Evolutionary conservation across 2,888 invertebrate genomes (phyloP).

Genomic region (Anorthoa munda): DNA sequence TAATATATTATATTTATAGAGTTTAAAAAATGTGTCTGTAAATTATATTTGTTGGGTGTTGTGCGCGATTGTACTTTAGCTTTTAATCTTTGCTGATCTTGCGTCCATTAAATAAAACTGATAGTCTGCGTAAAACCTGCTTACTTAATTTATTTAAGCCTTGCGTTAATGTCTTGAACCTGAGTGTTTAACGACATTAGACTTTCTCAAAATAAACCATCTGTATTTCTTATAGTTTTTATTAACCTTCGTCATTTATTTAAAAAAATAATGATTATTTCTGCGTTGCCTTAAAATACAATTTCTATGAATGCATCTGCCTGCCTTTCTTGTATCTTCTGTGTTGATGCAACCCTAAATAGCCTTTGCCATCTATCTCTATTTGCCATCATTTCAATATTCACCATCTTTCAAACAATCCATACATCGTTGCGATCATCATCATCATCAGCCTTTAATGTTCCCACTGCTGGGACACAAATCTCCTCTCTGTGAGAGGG

Average conservation of each 20-base stretch:
- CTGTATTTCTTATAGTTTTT: background rate
- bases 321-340: too few relatives aligned
- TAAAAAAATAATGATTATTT: too few relatives aligned
- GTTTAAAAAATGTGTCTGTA: conserved; percentile 46
- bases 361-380: too few relatives aligned
- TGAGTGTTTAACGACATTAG: background rate
- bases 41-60: conserved; percentile 45
- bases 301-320: too few relatives aligned
- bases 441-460: too few relatives aligned
- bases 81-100: conserved; percentile 12
- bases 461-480: too few relatives aligned
- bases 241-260: background rate
- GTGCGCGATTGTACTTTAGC: conserved; percentile 28
- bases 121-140: conserved; percentile 1
- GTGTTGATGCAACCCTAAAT: too few relatives aligned
- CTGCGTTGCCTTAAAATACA: background rate
- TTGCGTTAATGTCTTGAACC: background rate
- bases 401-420: too few relatives aligned
- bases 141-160: background rate
- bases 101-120: background rate
- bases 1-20: conserved; percentile 40
- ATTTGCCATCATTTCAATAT: too few relatives aligned
- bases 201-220: background rate
- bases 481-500: too few relatives aligned
- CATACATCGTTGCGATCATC: too few relatives aligned